Evolutionary conservation across 2,797 vertebrate genomes (phyloP).

Genomic region (Propithecus deckenii): DNA sequence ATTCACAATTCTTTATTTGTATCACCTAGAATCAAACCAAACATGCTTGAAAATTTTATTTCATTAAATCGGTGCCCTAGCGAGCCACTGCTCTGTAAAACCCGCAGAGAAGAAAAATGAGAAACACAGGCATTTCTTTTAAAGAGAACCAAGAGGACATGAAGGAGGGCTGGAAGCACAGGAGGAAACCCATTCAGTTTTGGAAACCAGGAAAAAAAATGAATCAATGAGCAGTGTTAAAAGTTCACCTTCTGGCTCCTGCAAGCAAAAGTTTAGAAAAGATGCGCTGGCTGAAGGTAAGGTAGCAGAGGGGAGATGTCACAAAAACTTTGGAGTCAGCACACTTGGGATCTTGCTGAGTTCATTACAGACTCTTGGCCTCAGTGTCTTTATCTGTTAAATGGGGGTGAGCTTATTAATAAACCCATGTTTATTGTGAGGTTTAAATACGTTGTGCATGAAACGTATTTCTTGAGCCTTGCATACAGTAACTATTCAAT

Average conservation of each 20-base stretch:
- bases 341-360: not conserved
- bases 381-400: not conserved
- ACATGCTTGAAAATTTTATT: slow-evolving; percentile 59
- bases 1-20: slow-evolving; percentile 58
- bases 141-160: slow-evolving; percentile 18
- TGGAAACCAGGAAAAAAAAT: not conserved
- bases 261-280: slow-evolving; percentile 28
- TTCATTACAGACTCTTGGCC: not conserved
- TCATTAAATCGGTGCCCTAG: slow-evolving; percentile 68
- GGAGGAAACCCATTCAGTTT: slow-evolving; percentile 57
- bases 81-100: slow-evolving; percentile 44
- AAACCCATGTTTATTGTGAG: not conserved
- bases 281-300: not conserved
- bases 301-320: not conserved
- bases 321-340: not conserved
- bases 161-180: slow-evolving; percentile 15
- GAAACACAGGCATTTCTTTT: slow-evolving; percentile 21
- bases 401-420: not conserved
- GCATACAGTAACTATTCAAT: not conserved
- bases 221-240: slow-evolving; percentile 10
- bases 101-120: not conserved
- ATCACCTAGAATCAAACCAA: slow-evolving; percentile 67
- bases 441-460: not conserved
- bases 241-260: slow-evolving; percentile 44
- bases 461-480: not conserved